phyloP scores from a whole-genome alignment of 2,888 invertebrate species.

The Caenorhabditis sulstoni region DNA sequence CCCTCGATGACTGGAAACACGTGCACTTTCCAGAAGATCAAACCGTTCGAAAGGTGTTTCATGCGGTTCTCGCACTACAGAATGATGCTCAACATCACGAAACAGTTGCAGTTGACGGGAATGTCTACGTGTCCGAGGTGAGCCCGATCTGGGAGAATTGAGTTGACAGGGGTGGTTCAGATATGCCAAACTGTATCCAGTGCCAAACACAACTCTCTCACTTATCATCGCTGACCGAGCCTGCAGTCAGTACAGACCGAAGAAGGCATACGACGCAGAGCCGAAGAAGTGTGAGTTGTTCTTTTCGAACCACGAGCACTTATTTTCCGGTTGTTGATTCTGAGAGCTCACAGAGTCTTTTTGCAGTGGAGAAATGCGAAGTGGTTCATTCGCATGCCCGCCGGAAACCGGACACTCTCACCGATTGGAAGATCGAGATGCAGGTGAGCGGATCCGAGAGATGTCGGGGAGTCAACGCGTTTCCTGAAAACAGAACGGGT shows the following conservation, averaged over 20 bases:
- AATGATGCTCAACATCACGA: constrained; percentile 60
- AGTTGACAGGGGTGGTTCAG: constrained; percentile 34
- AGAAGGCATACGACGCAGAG: constrained; percentile 46
- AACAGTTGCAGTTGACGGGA: constrained; percentile 64
- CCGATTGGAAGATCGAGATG: constrained; percentile 52
- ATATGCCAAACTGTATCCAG: constrained; percentile 64
- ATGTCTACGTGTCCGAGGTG: constrained; percentile 63
- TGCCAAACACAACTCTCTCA: constrained; percentile 64
- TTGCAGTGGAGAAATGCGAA: constrained; percentile 64
- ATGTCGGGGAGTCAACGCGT: background rate
- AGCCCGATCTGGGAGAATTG: background rate
- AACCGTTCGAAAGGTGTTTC: constrained; percentile 68
- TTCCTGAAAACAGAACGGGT: background rate
- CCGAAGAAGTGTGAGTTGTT: constrained; percentile 60
- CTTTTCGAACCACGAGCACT: no score
- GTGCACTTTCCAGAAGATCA: constrained; percentile 69
- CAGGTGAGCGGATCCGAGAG: constrained; percentile 20
- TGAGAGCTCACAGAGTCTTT: no score
- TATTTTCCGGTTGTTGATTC: no score
- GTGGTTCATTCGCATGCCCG: constrained; percentile 46
- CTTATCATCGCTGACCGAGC: constrained; percentile 63
- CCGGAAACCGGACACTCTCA: constrained; percentile 45
- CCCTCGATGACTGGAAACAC: constrained; percentile 66
- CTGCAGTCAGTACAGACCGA: constrained; percentile 58
- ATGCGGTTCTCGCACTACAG: constrained; percentile 57